Evolutionary conservation across 23 tunicate genomes (phyloP).

Genomic region (Diplosoma virens): DNA sequence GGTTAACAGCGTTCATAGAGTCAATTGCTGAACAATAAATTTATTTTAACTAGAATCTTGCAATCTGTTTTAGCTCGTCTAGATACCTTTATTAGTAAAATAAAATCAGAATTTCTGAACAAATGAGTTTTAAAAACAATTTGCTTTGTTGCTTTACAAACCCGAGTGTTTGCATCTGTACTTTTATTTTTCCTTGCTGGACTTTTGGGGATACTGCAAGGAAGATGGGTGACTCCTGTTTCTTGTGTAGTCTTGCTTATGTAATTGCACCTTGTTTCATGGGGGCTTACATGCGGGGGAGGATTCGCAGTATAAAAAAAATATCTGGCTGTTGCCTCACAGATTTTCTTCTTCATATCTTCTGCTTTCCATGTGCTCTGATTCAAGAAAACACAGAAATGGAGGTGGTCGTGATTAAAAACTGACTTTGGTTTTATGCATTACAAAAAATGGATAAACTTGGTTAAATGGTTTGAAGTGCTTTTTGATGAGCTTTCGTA

Average conservation of each 20-base stretch:
- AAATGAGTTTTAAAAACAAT: slow-evolving; percentile 6
- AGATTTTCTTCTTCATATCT: slow-evolving; percentile 39
- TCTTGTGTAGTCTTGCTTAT: slow-evolving; percentile 50
- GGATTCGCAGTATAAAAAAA: slow-evolving; percentile 43
- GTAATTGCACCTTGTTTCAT: slow-evolving; percentile 48
- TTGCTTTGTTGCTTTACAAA: slow-evolving; percentile 61
- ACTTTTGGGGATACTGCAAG: slow-evolving; percentile 59
- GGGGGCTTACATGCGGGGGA: slow-evolving; percentile 46
- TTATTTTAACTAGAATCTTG: too few relatives aligned
- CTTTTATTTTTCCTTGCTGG: slow-evolving; percentile 54
- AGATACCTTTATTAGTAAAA: too few relatives aligned
- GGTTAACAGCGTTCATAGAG: too few relatives aligned
- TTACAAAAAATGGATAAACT: too few relatives aligned
- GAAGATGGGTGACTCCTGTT: slow-evolving; percentile 51
- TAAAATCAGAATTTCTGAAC: too few relatives aligned
- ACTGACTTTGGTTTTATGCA: too few relatives aligned
- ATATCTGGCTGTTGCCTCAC: slow-evolving; percentile 33
- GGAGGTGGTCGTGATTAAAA: too few relatives aligned
- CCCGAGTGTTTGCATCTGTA: slow-evolving; percentile 38
- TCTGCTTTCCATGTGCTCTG: slow-evolving; percentile 63
- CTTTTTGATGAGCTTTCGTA: too few relatives aligned
- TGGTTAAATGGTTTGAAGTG: too few relatives aligned
- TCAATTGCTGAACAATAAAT: too few relatives aligned
- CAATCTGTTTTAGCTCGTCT: too few relatives aligned
- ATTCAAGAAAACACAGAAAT: slow-evolving; percentile 63